phyloP scores from a whole-genome alignment of 1,140 invertebrate genomes.

The Drosophila santomea region DNA sequence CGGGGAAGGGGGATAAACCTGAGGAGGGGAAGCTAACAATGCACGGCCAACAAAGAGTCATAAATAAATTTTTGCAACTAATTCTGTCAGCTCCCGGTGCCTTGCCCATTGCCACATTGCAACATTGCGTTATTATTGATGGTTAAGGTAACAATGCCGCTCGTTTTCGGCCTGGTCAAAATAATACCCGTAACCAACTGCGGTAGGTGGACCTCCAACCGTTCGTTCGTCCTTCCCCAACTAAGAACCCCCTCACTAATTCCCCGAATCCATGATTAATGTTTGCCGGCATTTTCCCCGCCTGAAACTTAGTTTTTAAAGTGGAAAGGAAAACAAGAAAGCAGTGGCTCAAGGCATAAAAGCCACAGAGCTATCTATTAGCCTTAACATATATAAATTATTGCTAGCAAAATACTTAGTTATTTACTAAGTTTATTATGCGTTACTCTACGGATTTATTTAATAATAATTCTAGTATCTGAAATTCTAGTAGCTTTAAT shows the following conservation, averaged over 20 bases:
- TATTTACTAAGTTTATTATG: too few species aligned
- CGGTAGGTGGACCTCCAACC: slow-evolving; percentile 15
- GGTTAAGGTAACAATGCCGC: slow-evolving; percentile 62
- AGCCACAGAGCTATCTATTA: not conserved
- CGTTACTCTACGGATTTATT: too few species aligned
- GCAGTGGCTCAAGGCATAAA: not conserved
- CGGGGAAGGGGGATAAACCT: not conserved
- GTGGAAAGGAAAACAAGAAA: slow-evolving; percentile 12
- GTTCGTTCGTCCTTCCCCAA: not conserved
- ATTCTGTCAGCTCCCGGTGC: slow-evolving; percentile 68
- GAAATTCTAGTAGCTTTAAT: too few species aligned
- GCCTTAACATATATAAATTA: slow-evolving; percentile 9
- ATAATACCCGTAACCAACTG: slow-evolving; percentile 5
- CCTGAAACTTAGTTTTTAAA: slow-evolving; percentile 4
- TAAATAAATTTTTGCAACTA: slow-evolving; percentile 80
- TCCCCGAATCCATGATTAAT: slow-evolving; percentile 55
- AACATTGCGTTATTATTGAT: slow-evolving; percentile 80
- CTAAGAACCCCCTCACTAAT: slow-evolving; percentile 11
- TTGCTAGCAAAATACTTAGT: too few species aligned
- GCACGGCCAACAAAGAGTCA: slow-evolving; percentile 69
- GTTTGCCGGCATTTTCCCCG: slow-evolving; percentile 12
- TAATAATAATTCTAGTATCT: too few species aligned
- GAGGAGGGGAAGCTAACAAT: slow-evolving; percentile 28
- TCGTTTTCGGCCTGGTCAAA: slow-evolving; percentile 39
- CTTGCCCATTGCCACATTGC: slow-evolving; percentile 68